Conservation (phyloP, 2,888 invertebrate species). For the Brassicogethes aeneus region DNA sequence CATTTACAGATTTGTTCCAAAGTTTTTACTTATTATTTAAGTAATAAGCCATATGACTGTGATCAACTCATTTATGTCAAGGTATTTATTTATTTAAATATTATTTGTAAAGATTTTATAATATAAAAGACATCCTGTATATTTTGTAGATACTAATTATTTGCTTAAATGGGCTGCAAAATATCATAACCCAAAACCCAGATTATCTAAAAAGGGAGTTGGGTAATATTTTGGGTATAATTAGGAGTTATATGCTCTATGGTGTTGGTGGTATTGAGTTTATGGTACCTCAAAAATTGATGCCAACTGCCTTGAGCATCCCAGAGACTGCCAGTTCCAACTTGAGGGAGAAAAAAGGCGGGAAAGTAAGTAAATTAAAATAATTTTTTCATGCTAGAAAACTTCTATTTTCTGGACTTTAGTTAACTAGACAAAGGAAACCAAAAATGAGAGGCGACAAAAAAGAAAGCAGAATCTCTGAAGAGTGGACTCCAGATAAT, state of each 20-base stretch:
- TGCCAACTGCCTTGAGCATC: slow-evolving; percentile 53
- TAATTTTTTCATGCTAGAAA: slow-evolving; percentile 3
- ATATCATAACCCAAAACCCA: slow-evolving; percentile 30
- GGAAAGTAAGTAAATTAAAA: slow-evolving; percentile 43
- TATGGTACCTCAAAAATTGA: slow-evolving; percentile 45
- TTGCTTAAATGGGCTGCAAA: slow-evolving; percentile 34
- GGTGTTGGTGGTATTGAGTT: slow-evolving; percentile 41
- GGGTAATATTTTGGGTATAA: slow-evolving; percentile 51
- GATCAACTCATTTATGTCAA: slow-evolving; percentile 46
- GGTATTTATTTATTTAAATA: too few species aligned
- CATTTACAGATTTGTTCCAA: slow-evolving; percentile 35
- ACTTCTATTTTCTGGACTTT: slow-evolving; percentile 1
- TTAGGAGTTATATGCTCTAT: slow-evolving; percentile 48
- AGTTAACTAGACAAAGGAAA: slow-evolving; percentile 29
- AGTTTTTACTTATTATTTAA: slow-evolving; percentile 39
- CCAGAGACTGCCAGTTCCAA: slow-evolving; percentile 38
- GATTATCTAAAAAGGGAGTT: slow-evolving; percentile 33
- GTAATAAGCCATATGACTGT: slow-evolving; percentile 33
- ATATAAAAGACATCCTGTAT: too few species aligned
- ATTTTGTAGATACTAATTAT: slow-evolving; percentile 43
- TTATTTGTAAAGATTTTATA: too few species aligned
- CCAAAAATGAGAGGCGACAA: slow-evolving; percentile 22
- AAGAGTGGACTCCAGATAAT: slow-evolving; percentile 13
- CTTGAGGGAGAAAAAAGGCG: slow-evolving; percentile 43
- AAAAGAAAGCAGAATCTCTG: slow-evolving; percentile 15